These are phyloP conservation scores for Circaetus cinerascens DNA, from an alignment of 2,113 vertebrate genomes.

Conservation along the genomic window DNA sequence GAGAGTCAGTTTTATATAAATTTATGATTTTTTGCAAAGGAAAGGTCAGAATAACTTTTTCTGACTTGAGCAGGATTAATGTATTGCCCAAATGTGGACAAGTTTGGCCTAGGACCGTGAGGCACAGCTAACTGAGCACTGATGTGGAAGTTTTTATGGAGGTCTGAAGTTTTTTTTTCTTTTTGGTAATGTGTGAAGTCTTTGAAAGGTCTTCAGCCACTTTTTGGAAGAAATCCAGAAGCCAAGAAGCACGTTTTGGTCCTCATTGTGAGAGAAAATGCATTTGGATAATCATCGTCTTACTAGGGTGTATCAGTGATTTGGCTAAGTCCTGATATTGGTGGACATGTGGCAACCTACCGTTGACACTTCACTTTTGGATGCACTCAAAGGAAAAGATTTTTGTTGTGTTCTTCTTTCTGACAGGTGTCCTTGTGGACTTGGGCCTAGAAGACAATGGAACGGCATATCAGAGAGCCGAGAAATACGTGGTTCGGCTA, in stretches of 20 bases:
- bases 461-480: slow-evolving; percentile 83
- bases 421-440: slow-evolving; percentile 91
- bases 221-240: neutral
- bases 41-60: neutral
- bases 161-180: neutral
- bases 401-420: neutral
- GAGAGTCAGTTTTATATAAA: neutral
- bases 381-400: neutral
- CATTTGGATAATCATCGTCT: neutral
- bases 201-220: neutral
- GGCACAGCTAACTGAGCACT: neutral
- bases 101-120: neutral
- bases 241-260: neutral
- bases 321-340: neutral
- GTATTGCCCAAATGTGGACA: neutral
- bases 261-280: neutral
- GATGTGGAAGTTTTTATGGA: neutral
- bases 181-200: neutral
- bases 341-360: neutral
- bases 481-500: slow-evolving; percentile 91
- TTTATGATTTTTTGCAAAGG: neutral
- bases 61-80: neutral
- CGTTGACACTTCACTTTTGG: neutral
- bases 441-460: slow-evolving; percentile 89
- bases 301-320: neutral